phyloP scores from a whole-genome alignment of 2,888 invertebrate genomes.

The Ctenicera cuprea region DNA sequence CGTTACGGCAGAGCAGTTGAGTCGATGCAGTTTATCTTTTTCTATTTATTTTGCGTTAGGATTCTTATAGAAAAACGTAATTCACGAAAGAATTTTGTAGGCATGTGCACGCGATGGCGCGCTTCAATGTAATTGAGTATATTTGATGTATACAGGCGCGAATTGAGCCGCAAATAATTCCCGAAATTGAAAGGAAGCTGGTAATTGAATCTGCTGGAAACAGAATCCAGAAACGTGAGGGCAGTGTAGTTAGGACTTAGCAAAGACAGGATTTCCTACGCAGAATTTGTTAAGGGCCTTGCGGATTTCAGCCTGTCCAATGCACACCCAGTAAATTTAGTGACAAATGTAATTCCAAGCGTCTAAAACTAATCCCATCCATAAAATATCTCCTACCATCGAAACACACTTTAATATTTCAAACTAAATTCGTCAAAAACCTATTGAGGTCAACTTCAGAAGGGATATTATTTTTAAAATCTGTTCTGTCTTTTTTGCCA shows the following conservation, averaged over 20 bases:
- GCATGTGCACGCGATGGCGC: constrained; percentile 46
- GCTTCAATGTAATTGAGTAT: constrained; percentile 52
- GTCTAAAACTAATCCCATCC: constrained; percentile 11
- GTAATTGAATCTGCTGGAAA: constrained; percentile 59
- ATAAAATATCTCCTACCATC: background rate
- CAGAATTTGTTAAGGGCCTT: constrained; percentile 41
- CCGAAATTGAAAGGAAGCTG: constrained; percentile 58
- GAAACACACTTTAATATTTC: background rate
- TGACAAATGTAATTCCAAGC: constrained; percentile 44
- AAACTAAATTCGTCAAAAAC: background rate
- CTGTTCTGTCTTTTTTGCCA: background rate
- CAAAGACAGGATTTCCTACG: constrained; percentile 47
- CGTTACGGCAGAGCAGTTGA: background rate
- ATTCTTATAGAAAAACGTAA: constrained; percentile 26
- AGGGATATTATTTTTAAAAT: background rate
- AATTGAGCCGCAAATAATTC: constrained; percentile 58
- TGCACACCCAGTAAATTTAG: constrained; percentile 37
- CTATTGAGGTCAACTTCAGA: background rate
- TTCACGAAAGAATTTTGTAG: constrained; percentile 40
- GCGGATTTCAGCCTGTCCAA: constrained; percentile 45
- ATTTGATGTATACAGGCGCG: constrained; percentile 52
- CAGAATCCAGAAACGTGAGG: constrained; percentile 57
- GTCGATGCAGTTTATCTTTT: constrained; percentile 14
- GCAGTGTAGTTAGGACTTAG: constrained; percentile 53
- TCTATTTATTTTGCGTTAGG: constrained; percentile 29